Conservation (phyloP, 2,113 vertebrate species). For the Scomber japonicus region DNA sequence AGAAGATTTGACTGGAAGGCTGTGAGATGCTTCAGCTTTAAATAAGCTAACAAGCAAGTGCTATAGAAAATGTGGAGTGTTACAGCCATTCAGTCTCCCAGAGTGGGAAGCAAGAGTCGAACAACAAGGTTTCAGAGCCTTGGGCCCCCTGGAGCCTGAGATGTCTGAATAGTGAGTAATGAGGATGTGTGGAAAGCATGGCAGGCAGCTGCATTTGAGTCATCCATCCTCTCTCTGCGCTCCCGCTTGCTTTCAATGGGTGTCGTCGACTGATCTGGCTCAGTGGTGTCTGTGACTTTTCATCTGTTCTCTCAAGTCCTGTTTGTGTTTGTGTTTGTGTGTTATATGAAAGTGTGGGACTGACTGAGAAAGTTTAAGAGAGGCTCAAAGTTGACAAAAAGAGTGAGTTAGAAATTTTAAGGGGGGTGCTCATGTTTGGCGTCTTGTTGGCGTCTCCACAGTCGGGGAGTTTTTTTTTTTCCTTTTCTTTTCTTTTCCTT, state of each 20-base stretch:
- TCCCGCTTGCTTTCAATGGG: conserved; percentile 49
- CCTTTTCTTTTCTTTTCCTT: background rate
- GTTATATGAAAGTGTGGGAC: conserved; percentile 7
- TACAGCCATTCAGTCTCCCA: conserved; percentile 22
- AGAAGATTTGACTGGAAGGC: conserved; percentile 22
- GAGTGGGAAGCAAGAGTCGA: conserved; percentile 31
- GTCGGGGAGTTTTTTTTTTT: background rate
- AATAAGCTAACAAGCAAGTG: conserved; percentile 27
- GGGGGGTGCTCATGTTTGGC: conserved; percentile 13
- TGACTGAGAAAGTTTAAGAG: conserved; percentile 22
- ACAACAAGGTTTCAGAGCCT: conserved; percentile 65
- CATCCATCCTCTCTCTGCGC: conserved; percentile 66
- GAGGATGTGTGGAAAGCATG: conserved; percentile 81
- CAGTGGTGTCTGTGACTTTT: conserved; percentile 42
- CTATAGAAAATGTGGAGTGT: conserved; percentile 43
- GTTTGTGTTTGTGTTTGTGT: conserved; percentile 10
- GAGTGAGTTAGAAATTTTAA: conserved; percentile 21
- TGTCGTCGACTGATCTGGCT: conserved; percentile 44
- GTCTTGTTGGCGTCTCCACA: background rate
- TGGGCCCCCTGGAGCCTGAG: conserved; percentile 40
- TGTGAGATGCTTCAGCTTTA: conserved; percentile 23
- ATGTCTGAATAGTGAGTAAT: conserved; percentile 79
- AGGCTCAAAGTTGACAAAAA: conserved; percentile 14
- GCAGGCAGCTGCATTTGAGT: conserved; percentile 81
- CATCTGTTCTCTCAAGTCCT: conserved; percentile 24